phyloP scores from a whole-genome alignment of 2,113 vertebrate species.

The Oostethus manadensis region DNA sequence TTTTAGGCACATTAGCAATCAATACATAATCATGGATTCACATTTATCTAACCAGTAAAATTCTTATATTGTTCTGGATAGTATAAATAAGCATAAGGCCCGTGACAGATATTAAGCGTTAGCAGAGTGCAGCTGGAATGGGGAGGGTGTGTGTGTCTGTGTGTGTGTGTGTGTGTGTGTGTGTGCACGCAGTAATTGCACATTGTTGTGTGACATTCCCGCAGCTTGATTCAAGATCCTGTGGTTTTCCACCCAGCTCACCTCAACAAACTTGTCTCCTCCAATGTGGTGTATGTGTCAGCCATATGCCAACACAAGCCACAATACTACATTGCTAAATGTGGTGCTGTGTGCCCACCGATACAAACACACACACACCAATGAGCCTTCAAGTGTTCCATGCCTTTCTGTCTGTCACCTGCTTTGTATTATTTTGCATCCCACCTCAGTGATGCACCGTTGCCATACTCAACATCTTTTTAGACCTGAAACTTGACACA shows the following conservation, averaged over 20 bases:
- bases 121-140: too few relatives aligned
- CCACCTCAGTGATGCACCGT: neutral
- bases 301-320: constrained; percentile 48
- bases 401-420: neutral
- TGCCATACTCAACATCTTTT: constrained; percentile 2
- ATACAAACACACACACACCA: neutral
- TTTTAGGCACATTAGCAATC: too few relatives aligned
- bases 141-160: neutral
- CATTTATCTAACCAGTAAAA: too few relatives aligned
- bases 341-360: neutral
- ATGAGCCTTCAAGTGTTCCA: neutral
- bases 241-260: constrained; percentile 25
- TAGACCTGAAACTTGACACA: neutral
- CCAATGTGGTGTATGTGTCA: constrained; percentile 40
- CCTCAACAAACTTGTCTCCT: constrained; percentile 12
- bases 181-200: constrained; percentile 12
- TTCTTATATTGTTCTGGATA: too few relatives aligned
- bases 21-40: too few relatives aligned
- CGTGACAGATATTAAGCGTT: too few relatives aligned
- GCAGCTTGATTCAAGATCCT: constrained; percentile 11
- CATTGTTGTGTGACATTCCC: constrained; percentile 15
- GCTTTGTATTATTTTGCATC: neutral
- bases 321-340: constrained; percentile 25
- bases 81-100: too few relatives aligned
- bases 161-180: neutral